Evolutionary conservation across 1,140 invertebrate genomes (phyloP).

Genomic region (Odontomachus brunneus): DNA sequence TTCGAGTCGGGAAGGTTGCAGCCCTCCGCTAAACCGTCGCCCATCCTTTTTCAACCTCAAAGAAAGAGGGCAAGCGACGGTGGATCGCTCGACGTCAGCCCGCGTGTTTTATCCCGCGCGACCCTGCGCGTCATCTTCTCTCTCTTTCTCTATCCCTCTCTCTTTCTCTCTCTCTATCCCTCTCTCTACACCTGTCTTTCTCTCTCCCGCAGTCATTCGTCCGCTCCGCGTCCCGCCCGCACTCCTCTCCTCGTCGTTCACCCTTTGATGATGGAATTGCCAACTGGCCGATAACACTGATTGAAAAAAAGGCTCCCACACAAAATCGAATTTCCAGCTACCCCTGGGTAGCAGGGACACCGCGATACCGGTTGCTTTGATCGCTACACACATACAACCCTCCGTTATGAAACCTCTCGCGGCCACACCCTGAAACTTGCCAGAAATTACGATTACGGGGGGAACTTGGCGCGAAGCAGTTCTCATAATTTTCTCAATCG

Average conservation of each 20-base stretch:
- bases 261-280: conserved; percentile 75
- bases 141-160: neutral
- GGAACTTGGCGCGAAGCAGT: neutral
- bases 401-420: conserved; percentile 58
- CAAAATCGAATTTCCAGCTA: conserved; percentile 78
- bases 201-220: conserved; percentile 9
- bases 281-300: conserved; percentile 81
- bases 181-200: neutral
- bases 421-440: conserved; percentile 17
- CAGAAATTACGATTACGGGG: conserved; percentile 18
- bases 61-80: conserved; percentile 30
- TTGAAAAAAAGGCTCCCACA: conserved; percentile 79
- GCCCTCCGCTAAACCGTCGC: conserved; percentile 65
- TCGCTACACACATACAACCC: conserved; percentile 50
- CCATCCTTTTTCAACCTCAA: conserved; percentile 54
- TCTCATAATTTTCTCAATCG: conserved; percentile 15
- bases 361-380: conserved; percentile 67
- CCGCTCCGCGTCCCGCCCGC: neutral
- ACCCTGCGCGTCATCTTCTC: neutral
- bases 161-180: neutral
- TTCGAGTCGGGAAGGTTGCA: conserved; percentile 77
- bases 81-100: conserved; percentile 38
- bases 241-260: conserved; percentile 72
- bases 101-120: conserved; percentile 66
- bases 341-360: conserved; percentile 66